These are phyloP conservation scores for Clarias gariepinus DNA, from an alignment of 2,113 vertebrate species.

Conservation along the genomic window DNA sequence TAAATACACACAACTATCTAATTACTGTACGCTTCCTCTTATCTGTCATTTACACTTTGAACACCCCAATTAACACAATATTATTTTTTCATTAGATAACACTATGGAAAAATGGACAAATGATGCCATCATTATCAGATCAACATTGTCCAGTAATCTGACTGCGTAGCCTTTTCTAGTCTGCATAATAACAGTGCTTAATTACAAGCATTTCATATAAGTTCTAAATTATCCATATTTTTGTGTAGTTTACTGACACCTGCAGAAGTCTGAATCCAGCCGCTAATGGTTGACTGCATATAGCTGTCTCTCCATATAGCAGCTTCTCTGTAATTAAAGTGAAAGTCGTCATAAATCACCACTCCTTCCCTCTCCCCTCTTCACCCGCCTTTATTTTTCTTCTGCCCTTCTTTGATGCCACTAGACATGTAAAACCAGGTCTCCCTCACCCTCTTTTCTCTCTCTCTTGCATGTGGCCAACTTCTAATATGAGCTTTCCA, in stretches of 20 bases:
- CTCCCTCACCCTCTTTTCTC: slow-evolving; percentile 5
- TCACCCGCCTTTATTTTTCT: slow-evolving; percentile 35
- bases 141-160: background rate
- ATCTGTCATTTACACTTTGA: slow-evolving; percentile 10
- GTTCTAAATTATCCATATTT: background rate
- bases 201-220: background rate
- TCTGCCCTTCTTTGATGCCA: slow-evolving; percentile 49
- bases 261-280: slow-evolving; percentile 16
- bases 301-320: slow-evolving; percentile 60
- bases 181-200: background rate
- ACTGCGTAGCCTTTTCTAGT: background rate
- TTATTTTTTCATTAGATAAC: background rate
- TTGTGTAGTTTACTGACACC: slow-evolving; percentile 29
- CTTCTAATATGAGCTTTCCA: slow-evolving; percentile 17
- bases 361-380: slow-evolving; percentile 33
- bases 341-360: slow-evolving; percentile 77
- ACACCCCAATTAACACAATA: background rate
- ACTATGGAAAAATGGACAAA: background rate
- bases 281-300: slow-evolving; percentile 39
- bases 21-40: slow-evolving; percentile 1
- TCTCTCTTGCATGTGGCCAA: slow-evolving; percentile 46
- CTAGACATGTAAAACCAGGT: slow-evolving; percentile 66
- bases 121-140: background rate
- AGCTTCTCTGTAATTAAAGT: slow-evolving; percentile 74
- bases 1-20: slow-evolving; percentile 32